Evolutionary conservation across 1,140 invertebrate genomes (phyloP), one percentile per base, ranked within the genome.

Genomic region (Cydia amplana): DNA sequence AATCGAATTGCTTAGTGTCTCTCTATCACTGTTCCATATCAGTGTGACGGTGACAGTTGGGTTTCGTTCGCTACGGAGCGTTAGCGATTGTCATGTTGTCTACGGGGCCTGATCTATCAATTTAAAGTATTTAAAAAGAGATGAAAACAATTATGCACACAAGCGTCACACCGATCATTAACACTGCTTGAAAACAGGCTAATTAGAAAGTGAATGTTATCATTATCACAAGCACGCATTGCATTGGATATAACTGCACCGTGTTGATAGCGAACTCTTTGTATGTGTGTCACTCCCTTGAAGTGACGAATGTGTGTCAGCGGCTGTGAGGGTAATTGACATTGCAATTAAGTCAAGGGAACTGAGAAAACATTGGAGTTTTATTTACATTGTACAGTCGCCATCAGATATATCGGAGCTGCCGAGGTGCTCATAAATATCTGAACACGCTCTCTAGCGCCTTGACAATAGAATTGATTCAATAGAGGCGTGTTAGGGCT

Each of bases 301-400:
- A 60, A 12, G 55, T 60, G 55, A 10, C 55, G 20, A 10, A 55
- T 55, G 51, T 55, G 51, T 55, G 51, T 55, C 51, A 55, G 16
- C 7, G 18, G 18, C 55, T 18, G 51, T 55, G 49, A 6, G 49
- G 49, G 49, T 18, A 51, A 51, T 51, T 18, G 49, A 51, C 16
- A 51, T 51, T 51, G 55, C 20, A 60, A 10, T 60, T 20, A 60
- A 60, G 55, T 60, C 55, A 60, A 60, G 55, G 55, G 55, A 23
- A 60, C 55, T 60, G 55, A 60, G 55, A 60, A 60, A 23, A 51
- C n/a, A 51, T 51, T 51, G 49, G 5, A 18, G 51, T 18, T n/a
- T 55, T 23, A 60, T 60, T 60, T 23, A 60, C 20, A 2, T 20
- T 20, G n/a, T 60, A 60, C 49, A 49, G 16, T 12, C 16, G 46